phyloP scores from a whole-genome alignment of 1,140 invertebrate genomes.

The Pteromalus puparum region DNA sequence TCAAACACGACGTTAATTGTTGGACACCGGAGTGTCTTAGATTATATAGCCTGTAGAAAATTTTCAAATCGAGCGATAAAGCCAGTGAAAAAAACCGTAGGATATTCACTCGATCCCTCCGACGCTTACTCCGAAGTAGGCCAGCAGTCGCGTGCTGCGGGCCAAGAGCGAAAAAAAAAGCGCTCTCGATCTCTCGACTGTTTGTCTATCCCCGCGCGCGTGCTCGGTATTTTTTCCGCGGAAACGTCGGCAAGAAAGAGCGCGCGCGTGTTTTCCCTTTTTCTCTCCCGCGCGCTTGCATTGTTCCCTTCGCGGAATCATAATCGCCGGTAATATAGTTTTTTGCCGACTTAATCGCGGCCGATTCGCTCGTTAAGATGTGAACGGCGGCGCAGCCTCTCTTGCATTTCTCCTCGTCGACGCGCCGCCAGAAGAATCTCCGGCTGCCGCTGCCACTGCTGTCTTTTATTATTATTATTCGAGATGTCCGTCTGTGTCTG shows the following conservation, averaged over 20 bases:
- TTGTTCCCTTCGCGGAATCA: slow-evolving; percentile 69
- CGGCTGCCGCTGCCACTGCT: background rate
- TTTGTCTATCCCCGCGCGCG: background rate
- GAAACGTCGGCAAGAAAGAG: slow-evolving; percentile 3
- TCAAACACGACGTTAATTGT: slow-evolving; percentile 46
- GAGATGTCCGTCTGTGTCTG: background rate
- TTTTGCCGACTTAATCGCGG: slow-evolving; percentile 66
- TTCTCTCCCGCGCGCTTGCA: slow-evolving; percentile 46
- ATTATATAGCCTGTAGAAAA: too few relatives aligned
- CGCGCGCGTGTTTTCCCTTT: background rate
- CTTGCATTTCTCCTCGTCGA: slow-evolving; percentile 69
- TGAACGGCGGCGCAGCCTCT: slow-evolving; percentile 58
- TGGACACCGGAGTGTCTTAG: slow-evolving; percentile 27
- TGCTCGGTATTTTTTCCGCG: slow-evolving; percentile 25
- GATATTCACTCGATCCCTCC: slow-evolving; percentile 11
- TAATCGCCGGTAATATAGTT: slow-evolving; percentile 68
- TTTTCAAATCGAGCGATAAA: too few relatives aligned
- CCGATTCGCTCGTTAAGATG: slow-evolving; percentile 69
- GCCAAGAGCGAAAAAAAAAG: background rate
- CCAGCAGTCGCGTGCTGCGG: slow-evolving; percentile 16
- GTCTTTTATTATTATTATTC: background rate
- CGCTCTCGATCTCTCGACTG: background rate
- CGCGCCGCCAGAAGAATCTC: slow-evolving; percentile 61
- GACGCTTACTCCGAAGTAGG: background rate
- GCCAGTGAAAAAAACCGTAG: background rate